These are phyloP conservation scores for Pemphigus obesinymphae DNA, from an alignment of 1,140 invertebrate species.

Conservation along the genomic window DNA sequence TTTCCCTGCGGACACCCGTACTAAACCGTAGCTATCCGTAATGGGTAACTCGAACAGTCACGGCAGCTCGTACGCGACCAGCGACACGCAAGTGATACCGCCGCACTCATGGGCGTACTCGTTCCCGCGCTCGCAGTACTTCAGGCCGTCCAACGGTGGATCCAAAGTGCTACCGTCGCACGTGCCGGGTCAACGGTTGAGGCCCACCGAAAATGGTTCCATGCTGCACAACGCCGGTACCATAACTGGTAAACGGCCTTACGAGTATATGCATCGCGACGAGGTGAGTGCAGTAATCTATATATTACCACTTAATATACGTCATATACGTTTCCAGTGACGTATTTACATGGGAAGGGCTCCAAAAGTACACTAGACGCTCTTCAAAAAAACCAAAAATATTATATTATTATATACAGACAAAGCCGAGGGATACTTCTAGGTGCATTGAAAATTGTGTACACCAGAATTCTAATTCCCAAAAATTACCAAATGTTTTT, in stretches of 20 bases:
- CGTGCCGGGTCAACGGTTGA: constrained; percentile 58
- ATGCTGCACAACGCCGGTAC: constrained; percentile 74
- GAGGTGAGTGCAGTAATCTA: constrained; percentile 11
- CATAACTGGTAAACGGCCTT: constrained; percentile 56
- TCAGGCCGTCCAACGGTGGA: constrained; percentile 47
- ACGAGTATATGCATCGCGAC: constrained; percentile 47
- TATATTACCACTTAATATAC: too few species aligned
- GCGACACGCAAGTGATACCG: constrained; percentile 22
- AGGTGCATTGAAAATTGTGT: too few species aligned
- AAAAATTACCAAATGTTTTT: too few species aligned
- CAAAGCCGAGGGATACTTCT: too few species aligned
- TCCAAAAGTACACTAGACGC: too few species aligned
- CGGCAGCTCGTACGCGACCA: constrained; percentile 28
- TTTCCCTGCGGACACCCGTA: neutral
- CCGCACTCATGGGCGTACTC: constrained; percentile 52
- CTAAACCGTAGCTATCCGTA: neutral
- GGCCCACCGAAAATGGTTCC: constrained; percentile 71
- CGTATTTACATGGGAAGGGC: too few species aligned
- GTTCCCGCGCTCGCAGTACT: constrained; percentile 51
- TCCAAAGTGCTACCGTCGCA: constrained; percentile 64
- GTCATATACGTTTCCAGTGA: too few species aligned
- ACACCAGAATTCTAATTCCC: too few species aligned
- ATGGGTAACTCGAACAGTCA: constrained; percentile 48
- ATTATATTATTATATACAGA: too few species aligned
- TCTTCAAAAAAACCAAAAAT: too few species aligned